phyloP scores from a whole-genome alignment of 2,113 vertebrate genomes.

The Edolisoma coerulescens region DNA sequence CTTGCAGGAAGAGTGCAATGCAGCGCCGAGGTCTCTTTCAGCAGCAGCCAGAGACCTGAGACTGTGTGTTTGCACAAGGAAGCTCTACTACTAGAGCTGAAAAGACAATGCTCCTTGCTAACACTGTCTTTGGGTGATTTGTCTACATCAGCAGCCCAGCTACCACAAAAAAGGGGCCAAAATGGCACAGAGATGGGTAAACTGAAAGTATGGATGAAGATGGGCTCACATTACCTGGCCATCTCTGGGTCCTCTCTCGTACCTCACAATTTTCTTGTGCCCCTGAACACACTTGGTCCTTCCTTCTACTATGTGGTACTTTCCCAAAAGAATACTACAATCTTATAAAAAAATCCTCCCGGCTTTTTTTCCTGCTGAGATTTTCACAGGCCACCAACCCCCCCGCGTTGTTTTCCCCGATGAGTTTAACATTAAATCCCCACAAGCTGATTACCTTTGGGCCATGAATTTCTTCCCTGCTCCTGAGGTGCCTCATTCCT shows the following conservation, averaged over 20 bases:
- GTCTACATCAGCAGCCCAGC: not conserved
- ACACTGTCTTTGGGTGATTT: not conserved
- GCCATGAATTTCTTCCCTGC: not conserved
- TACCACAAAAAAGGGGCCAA: not conserved
- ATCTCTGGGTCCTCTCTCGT: not conserved
- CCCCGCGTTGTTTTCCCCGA: not conserved
- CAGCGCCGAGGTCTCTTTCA: not conserved
- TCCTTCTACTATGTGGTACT: not conserved
- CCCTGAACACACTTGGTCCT: not conserved
- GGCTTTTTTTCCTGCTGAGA: not conserved
- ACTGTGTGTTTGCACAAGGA: not conserved
- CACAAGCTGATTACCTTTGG: not conserved
- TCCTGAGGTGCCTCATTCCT: not conserved
- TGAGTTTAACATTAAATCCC: not conserved
- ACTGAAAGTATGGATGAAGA: not conserved
- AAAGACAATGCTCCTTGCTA: not conserved
- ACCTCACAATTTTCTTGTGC: not conserved
- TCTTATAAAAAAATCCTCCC: not conserved
- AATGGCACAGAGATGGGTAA: not conserved
- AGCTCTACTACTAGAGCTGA: not conserved
- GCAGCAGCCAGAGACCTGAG: not conserved
- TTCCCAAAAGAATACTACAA: not conserved
- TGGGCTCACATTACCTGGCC: accelerated
- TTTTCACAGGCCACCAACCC: not conserved
- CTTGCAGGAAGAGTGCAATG: not conserved